These are phyloP conservation scores for Hypolimnas misippus DNA, from an alignment of 2,888 invertebrate genomes.

Conservation along the genomic window DNA sequence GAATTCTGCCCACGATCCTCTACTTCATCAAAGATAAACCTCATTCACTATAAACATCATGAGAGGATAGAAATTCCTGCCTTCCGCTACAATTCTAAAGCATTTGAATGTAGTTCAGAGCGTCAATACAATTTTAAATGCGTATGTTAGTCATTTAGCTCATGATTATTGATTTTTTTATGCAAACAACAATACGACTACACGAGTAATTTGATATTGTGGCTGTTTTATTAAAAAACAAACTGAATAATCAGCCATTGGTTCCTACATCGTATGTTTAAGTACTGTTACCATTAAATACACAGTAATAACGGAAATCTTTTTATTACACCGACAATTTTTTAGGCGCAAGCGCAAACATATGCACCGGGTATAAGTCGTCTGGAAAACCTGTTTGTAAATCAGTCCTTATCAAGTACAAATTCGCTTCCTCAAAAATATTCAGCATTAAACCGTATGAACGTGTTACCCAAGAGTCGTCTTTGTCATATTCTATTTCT, in stretches of 20 bases:
- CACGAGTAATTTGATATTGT: not conserved
- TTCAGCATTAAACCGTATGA: slow-evolving; percentile 85
- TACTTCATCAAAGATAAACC: slow-evolving; percentile 65
- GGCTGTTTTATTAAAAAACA: not conserved
- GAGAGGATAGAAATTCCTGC: slow-evolving; percentile 19
- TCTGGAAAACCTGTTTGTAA: slow-evolving; percentile 94
- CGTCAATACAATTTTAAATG: not conserved
- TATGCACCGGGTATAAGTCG: slow-evolving; percentile 93
- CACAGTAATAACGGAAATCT: slow-evolving; percentile 8
- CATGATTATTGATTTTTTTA: too few relatives aligned
- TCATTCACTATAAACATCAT: slow-evolving; percentile 48
- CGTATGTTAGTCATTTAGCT: too few relatives aligned
- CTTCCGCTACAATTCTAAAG: not conserved
- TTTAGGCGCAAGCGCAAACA: slow-evolving; percentile 89
- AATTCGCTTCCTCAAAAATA: slow-evolving; percentile 88
- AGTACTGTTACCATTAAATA: slow-evolving; percentile 9
- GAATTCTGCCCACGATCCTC: slow-evolving; percentile 71
- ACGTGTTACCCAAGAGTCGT: slow-evolving; percentile 96
- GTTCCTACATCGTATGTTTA: too few relatives aligned
- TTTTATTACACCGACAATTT: slow-evolving; percentile 26
- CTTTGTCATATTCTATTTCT: slow-evolving; percentile 88
- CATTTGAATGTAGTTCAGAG: not conserved
- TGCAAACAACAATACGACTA: too few relatives aligned
- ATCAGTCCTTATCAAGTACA: slow-evolving; percentile 86
- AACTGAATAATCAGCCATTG: too few relatives aligned